Evolutionary conservation across 2,797 vertebrate species (phyloP).

Genomic region (Gallinago stenura): DNA sequence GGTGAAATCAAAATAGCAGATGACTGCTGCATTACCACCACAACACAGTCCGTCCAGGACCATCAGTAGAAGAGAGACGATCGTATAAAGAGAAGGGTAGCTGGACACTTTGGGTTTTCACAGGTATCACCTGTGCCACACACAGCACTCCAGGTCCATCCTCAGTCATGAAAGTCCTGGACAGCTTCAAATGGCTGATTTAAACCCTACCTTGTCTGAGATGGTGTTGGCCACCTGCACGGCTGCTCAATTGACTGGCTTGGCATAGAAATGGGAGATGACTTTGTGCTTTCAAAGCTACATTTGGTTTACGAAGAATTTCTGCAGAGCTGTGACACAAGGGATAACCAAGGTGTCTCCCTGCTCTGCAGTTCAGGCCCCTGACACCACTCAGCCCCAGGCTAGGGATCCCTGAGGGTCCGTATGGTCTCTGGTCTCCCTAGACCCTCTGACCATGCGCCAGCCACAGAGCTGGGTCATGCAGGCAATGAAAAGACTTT

Average conservation of each 20-base stretch:
- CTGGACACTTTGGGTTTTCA: not conserved
- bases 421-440: fast-evolving
- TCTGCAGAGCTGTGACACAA: not conserved
- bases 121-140: fast-evolving
- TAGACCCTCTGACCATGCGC: not conserved
- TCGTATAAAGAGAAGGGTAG: not conserved
- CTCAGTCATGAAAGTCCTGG: not conserved
- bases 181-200: not conserved
- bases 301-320: not conserved
- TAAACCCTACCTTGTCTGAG: not conserved
- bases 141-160: not conserved
- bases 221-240: not conserved
- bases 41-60: not conserved
- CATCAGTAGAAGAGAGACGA: not conserved
- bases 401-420: fast-evolving
- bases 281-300: not conserved
- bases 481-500: not conserved
- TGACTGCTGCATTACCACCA: not conserved
- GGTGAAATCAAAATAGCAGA: not conserved
- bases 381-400: not conserved
- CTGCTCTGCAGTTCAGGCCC: not conserved
- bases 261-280: not conserved
- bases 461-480: not conserved
- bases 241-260: fast-evolving
- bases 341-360: not conserved